phyloP scores from a whole-genome alignment of 2,797 vertebrate species.

The Chloroceryle inda region DNA sequence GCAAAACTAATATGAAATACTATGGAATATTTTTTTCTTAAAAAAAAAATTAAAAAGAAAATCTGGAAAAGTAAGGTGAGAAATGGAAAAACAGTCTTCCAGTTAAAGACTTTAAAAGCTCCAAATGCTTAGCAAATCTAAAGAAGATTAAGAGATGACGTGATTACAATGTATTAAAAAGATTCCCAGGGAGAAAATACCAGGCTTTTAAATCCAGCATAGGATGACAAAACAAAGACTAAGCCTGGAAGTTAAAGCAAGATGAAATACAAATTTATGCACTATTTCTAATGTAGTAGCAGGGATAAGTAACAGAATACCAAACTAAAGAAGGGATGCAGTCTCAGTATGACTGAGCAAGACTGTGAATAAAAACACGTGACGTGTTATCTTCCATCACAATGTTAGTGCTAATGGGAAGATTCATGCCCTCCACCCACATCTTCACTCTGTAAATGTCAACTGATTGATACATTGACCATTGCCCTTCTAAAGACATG shows the following conservation, averaged over 20 bases:
- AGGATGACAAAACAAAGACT: not conserved
- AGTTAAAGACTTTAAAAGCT: not conserved
- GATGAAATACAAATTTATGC: conserved; percentile 18
- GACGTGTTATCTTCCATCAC: not conserved
- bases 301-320: not conserved
- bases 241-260: not conserved
- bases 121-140: not conserved
- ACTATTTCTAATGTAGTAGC: not conserved
- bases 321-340: not conserved
- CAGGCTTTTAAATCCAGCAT: not conserved
- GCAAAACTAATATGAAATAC: not conserved
- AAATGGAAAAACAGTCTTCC: not conserved
- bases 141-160: not conserved
- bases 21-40: not conserved
- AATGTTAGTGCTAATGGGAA: not conserved
- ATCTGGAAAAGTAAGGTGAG: not conserved
- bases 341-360: not conserved
- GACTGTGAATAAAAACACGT: not conserved
- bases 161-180: not conserved
- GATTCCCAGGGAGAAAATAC: not conserved
- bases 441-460: not conserved
- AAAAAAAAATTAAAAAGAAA: not conserved
- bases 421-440: not conserved
- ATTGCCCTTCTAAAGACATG: not conserved
- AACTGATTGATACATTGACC: not conserved